These are phyloP conservation scores for Acanthiza pusilla DNA, from an alignment of 2,797 vertebrate genomes.

Conservation along the genomic window DNA sequence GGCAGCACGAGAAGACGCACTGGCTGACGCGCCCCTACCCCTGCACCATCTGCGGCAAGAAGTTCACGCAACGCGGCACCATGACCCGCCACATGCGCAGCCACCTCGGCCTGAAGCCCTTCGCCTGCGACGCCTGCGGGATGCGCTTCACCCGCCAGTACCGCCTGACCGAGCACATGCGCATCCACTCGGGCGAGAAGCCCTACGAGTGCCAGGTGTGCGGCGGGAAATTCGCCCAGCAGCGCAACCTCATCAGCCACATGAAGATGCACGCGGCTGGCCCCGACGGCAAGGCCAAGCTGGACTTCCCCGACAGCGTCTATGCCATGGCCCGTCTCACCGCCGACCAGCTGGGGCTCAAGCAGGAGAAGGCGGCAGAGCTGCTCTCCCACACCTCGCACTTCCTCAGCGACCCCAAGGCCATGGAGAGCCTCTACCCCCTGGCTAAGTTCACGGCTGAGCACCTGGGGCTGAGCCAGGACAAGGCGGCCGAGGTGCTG, in stretches of 20 bases:
- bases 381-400: slow-evolving; percentile 91
- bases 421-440: slow-evolving; percentile 93
- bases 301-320: slow-evolving; percentile 93
- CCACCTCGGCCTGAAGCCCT: slow-evolving; percentile 97
- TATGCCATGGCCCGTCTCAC: slow-evolving; percentile 94
- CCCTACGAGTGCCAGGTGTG: slow-evolving; percentile 99
- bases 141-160: slow-evolving; percentile 99
- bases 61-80: slow-evolving; percentile 98
- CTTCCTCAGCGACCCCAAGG: slow-evolving; percentile 90
- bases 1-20: slow-evolving; percentile 98
- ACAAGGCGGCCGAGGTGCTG: slow-evolving; percentile 89
- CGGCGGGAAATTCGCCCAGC: slow-evolving; percentile 97
- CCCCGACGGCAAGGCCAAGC: slow-evolving; percentile 90
- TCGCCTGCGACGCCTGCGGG: slow-evolving; percentile 95
- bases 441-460: slow-evolving; percentile 91
- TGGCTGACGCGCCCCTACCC: slow-evolving; percentile 98
- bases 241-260: slow-evolving; percentile 99
- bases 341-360: slow-evolving; percentile 92
- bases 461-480: slow-evolving; percentile 90
- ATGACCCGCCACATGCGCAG: slow-evolving; percentile 99
- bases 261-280: slow-evolving; percentile 97
- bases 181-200: slow-evolving; percentile 98
- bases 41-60: slow-evolving; percentile 99
- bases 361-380: slow-evolving; percentile 89
- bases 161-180: slow-evolving; percentile 98